phyloP scores from a whole-genome alignment of 30 jellyfish, hydroid and myxozoan genomes.

The Morbakka virulenta region DNA sequence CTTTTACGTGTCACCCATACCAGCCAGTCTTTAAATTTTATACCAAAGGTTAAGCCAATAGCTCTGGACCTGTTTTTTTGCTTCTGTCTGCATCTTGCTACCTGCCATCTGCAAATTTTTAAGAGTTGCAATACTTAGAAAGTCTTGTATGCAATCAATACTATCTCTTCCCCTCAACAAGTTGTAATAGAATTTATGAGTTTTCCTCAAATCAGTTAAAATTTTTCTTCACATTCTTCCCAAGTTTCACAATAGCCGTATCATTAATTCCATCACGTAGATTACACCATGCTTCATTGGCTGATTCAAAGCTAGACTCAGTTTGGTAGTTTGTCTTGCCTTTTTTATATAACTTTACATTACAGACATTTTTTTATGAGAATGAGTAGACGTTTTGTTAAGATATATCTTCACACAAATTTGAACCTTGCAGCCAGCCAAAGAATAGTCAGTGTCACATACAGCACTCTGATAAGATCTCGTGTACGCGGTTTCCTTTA shows the following conservation, averaged over 20 bases:
- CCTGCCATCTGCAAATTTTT: background rate
- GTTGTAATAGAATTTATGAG: background rate
- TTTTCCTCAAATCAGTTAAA: conserved; percentile 1
- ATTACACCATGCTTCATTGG: background rate
- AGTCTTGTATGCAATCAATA: background rate
- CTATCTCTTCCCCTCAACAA: conserved; percentile 21
- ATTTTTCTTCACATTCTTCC: background rate
- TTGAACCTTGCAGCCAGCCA: conserved; percentile 15
- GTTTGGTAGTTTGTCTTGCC: background rate
- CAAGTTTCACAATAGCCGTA: background rate
- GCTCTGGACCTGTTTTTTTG: background rate
- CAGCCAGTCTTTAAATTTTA: background rate
- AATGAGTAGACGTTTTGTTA: background rate
- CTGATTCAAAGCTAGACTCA: background rate
- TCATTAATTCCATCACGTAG: background rate
- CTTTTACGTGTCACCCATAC: background rate
- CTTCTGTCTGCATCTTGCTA: background rate
- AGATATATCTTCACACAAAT: conserved; percentile 3
- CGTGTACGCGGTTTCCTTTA: conserved; percentile 13
- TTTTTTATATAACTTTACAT: background rate
- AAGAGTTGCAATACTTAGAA: no score
- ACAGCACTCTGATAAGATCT: conserved; percentile 41
- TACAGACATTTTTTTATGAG: background rate
- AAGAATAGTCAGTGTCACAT: conserved; percentile 40
- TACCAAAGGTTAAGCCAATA: background rate